A percentile compares a stretch with the other conserved stretches of the same genome.
Evolutionary conservation across 1,140 invertebrate genomes (phyloP).

Genomic region (Heliconius hermathena): DNA sequence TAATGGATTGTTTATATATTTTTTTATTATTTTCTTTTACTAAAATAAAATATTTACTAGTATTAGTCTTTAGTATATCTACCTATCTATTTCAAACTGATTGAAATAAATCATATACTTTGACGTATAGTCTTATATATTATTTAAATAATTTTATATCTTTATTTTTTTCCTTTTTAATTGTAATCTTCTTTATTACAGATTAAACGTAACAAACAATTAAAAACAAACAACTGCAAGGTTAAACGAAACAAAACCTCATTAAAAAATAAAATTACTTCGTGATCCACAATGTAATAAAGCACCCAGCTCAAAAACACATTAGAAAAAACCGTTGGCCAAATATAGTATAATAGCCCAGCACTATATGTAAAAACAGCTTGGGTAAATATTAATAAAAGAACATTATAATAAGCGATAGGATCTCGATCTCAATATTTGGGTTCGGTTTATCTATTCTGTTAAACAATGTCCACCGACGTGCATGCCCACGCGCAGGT

Average conservation of each 20-base stretch:
- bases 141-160: no score
- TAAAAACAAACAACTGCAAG: background rate
- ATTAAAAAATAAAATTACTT: constrained; percentile 15
- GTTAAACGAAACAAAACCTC: constrained; percentile 1
- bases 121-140: no score
- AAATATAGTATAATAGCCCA: constrained; percentile 11
- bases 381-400: constrained; percentile 74
- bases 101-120: no score
- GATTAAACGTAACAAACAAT: background rate
- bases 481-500: constrained; percentile 60
- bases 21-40: no score
- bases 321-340: constrained; percentile 34
- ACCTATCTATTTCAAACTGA: no score
- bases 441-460: constrained; percentile 53
- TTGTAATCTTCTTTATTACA: background rate
- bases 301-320: constrained; percentile 4
- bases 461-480: constrained; percentile 69
- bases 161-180: no score
- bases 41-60: no score
- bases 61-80: no score
- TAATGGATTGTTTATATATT: no score
- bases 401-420: constrained; percentile 74
- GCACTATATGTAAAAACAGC: constrained; percentile 47
- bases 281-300: constrained; percentile 17
- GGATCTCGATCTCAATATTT: constrained; percentile 68